Evolutionary conservation across 2,888 invertebrate genomes (phyloP).

Genomic region (Rugalucina vietnamica): DNA sequence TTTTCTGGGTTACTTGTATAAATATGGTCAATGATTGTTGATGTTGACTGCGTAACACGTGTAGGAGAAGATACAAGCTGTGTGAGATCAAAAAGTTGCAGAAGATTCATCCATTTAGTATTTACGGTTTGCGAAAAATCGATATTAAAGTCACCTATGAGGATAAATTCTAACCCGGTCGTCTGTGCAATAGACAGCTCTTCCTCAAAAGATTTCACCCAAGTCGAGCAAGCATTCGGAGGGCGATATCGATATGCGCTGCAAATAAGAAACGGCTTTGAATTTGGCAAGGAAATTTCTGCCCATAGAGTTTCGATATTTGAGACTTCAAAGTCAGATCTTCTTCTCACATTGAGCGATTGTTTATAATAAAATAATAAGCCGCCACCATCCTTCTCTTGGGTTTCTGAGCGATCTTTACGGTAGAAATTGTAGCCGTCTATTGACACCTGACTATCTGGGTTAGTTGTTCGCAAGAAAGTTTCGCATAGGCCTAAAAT

Average conservation of each 20-base stretch:
- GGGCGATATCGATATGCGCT: neutral
- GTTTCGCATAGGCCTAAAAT: neutral
- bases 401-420: neutral
- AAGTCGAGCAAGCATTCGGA: neutral
- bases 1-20: neutral
- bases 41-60: neutral
- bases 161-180: neutral
- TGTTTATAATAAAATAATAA: neutral
- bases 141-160: conserved; percentile 2
- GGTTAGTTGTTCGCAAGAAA: neutral
- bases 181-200: neutral
- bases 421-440: neutral
- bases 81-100: neutral
- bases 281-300: neutral
- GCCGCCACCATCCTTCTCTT: neutral
- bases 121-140: neutral
- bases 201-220: neutral
- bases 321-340: neutral
- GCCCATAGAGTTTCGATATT: neutral
- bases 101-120: neutral
- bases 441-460: neutral
- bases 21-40: neutral
- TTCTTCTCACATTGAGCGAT: neutral
- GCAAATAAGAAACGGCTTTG: neutral
- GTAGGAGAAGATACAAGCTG: neutral